Evolutionary conservation across 2,888 invertebrate genomes (phyloP).

Genomic region (Eurois occulta): DNA sequence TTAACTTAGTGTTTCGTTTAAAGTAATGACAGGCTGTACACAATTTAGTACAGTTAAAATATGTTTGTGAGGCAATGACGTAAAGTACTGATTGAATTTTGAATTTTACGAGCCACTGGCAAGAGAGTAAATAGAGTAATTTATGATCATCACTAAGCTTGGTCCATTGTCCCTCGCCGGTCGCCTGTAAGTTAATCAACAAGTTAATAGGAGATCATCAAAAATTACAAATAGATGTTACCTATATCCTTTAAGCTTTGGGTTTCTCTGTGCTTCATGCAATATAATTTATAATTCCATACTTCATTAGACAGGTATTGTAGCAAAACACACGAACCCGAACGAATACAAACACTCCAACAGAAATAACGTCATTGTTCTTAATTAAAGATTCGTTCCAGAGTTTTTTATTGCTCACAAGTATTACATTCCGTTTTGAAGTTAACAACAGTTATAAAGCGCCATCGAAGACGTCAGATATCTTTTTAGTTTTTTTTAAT

Average conservation of each 20-base stretch:
- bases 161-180: conserved; percentile 32
- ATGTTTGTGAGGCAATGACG: conserved; percentile 73
- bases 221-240: not conserved
- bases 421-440: conserved; percentile 58
- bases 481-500: conserved; percentile 27
- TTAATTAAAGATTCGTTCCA: conserved; percentile 72
- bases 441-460: conserved; percentile 64
- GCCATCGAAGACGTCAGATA: conserved; percentile 34
- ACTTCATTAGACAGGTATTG: conserved; percentile 30
- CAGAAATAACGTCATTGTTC: conserved; percentile 62
- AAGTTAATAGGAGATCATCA: conserved; percentile 15
- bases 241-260: not conserved
- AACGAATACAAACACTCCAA: conserved; percentile 51
- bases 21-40: conserved; percentile 67
- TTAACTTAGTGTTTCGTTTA: conserved; percentile 72
- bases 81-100: conserved; percentile 78
- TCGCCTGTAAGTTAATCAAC: conserved; percentile 12
- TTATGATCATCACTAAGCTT: conserved; percentile 65
- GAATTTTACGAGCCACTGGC: conserved; percentile 75
- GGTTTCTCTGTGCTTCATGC: conserved; percentile 9
- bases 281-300: conserved; percentile 40
- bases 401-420: conserved; percentile 65
- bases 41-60: conserved; percentile 73
- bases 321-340: conserved; percentile 42
- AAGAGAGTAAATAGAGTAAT: conserved; percentile 70